Evolutionary conservation across 2,113 vertebrate species (phyloP).

Genomic region (Pseudorectes ferrugineus): DNA sequence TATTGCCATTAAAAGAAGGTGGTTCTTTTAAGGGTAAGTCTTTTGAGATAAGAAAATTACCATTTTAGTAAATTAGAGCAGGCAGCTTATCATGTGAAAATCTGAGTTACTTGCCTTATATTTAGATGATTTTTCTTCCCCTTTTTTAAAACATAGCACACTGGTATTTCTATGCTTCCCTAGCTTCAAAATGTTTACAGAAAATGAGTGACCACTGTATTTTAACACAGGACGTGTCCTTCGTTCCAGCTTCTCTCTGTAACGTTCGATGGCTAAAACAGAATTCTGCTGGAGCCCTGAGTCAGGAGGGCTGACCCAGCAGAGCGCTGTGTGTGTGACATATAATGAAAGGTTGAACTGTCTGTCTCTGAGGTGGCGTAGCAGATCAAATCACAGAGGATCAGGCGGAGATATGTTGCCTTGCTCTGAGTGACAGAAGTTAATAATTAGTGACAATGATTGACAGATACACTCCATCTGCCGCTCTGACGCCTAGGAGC

Average conservation of each 20-base stretch:
- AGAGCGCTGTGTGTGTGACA: slow-evolving; percentile 73
- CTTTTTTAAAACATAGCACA: not conserved
- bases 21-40: not conserved
- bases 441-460: slow-evolving; percentile 99
- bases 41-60: slow-evolving; percentile 7
- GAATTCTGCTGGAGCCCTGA: slow-evolving; percentile 64
- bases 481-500: slow-evolving; percentile 89
- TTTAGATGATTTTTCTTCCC: not conserved
- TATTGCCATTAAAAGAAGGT: not conserved
- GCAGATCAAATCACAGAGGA: slow-evolving; percentile 85
- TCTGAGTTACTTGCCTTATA: not conserved
- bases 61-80: not conserved
- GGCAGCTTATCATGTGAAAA: not conserved
- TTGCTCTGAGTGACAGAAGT: slow-evolving; percentile 99
- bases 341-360: slow-evolving; percentile 84
- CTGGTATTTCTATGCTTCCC: not conserved
- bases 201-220: not conserved
- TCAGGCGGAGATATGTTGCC: slow-evolving; percentile 79
- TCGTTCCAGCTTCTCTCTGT: not conserved
- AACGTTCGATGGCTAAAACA: not conserved
- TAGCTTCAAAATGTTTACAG: not conserved
- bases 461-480: slow-evolving; percentile 97
- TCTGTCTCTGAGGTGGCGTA: slow-evolving; percentile 81
- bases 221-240: not conserved
- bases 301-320: slow-evolving; percentile 82